Evolutionary conservation across 2,888 invertebrate species (phyloP).

Genomic region (Lumbricus terrestris): DNA sequence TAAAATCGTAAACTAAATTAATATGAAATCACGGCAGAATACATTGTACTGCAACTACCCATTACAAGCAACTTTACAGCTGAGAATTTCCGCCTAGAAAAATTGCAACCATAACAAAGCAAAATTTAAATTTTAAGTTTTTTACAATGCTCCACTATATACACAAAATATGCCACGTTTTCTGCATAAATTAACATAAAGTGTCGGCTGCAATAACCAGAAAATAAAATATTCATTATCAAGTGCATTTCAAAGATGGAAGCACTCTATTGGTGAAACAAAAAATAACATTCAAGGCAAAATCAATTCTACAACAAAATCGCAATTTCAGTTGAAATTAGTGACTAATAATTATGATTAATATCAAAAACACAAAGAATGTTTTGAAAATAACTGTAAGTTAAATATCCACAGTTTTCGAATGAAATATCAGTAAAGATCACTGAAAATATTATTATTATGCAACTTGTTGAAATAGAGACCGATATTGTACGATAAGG

Average conservation of each 20-base stretch:
- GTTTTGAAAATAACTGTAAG: neutral
- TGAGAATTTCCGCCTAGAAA: neutral
- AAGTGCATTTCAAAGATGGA: neutral
- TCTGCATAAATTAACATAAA: neutral
- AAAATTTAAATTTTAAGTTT: neutral
- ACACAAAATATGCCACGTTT: neutral
- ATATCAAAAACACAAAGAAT: no score
- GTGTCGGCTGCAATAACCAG: neutral
- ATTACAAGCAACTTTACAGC: neutral
- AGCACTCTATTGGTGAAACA: neutral
- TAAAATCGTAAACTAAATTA: neutral
- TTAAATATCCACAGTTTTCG: neutral
- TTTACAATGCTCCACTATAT: neutral
- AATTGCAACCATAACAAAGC: neutral
- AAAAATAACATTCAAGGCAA: neutral
- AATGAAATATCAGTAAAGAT: neutral
- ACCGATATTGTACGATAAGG: neutral
- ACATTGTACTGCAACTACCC: neutral
- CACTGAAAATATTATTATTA: neutral
- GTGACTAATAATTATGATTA: neutral
- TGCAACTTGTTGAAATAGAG: neutral
- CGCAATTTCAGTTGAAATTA: no score
- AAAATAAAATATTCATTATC: neutral
- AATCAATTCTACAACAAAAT: no score
- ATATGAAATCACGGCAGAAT: neutral